phyloP scores from a whole-genome alignment of 1,140 invertebrate species.

The Linepithema humile region DNA sequence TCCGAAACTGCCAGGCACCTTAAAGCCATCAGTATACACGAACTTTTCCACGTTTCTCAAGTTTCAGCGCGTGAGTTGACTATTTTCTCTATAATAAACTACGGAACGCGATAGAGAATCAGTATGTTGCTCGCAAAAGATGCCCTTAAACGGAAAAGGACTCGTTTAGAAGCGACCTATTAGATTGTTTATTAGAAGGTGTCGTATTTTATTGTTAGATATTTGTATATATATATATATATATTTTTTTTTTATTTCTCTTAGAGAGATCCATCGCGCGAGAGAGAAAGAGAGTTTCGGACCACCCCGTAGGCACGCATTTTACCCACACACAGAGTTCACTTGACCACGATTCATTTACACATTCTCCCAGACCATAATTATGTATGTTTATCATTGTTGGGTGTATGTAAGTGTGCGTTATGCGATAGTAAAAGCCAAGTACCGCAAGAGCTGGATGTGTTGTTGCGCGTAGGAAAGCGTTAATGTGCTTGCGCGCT shows the following conservation, averaged over 20 bases:
- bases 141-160: not conserved
- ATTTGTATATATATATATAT: too few species aligned
- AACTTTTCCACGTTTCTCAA: not conserved
- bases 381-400: conserved; percentile 65
- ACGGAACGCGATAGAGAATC: not conserved
- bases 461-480: conserved; percentile 69
- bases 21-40: not conserved
- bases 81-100: not conserved
- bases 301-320: conserved; percentile 42
- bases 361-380: conserved; percentile 51
- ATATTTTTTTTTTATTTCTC: not conserved
- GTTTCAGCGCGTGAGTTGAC: not conserved
- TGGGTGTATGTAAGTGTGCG: conserved; percentile 67
- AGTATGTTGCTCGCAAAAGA: not conserved
- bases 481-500: conserved; percentile 71
- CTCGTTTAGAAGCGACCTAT: not conserved
- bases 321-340: too few species aligned
- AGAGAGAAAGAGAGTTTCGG: conserved; percentile 27
- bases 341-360: conserved; percentile 41
- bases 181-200: conserved; percentile 15
- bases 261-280: not conserved
- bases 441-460: conserved; percentile 64
- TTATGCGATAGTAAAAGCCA: conserved; percentile 65
- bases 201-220: not conserved
- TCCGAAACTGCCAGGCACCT: conserved; percentile 28